Evolutionary conservation across 2,888 invertebrate genomes (phyloP).

Genomic region (Rotaria sp.): DNA sequence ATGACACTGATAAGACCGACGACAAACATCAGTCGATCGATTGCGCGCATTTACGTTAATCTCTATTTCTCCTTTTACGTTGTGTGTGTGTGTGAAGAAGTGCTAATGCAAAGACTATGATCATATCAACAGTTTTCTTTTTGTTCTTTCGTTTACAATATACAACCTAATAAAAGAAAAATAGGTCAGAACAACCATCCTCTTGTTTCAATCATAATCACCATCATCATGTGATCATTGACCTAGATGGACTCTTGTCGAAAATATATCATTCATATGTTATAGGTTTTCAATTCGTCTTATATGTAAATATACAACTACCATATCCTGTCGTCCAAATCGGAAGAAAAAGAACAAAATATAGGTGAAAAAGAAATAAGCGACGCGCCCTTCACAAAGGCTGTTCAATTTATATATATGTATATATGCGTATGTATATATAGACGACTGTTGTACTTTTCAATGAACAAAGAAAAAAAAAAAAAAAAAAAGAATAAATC

Average conservation of each 20-base stretch:
- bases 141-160: neutral
- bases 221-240: constrained; percentile 15
- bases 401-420: neutral
- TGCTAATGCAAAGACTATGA: neutral
- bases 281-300: neutral
- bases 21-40: neutral
- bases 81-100: neutral
- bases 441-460: neutral
- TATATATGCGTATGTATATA: too few species aligned
- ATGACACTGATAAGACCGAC: neutral
- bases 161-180: neutral
- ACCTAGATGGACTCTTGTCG: constrained; percentile 9
- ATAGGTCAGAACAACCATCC: neutral
- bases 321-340: neutral
- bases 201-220: constrained; percentile 13
- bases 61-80: neutral
- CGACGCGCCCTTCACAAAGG: neutral
- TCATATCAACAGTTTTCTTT: neutral
- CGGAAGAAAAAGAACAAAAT: neutral
- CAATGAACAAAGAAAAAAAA: neutral
- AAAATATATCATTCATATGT: neutral
- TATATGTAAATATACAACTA: neutral
- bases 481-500: neutral
- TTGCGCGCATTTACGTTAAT: neutral
- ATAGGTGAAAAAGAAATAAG: neutral